Conservation (phyloP, 1,140 invertebrate species). For the Penaeus indicus region DNA sequence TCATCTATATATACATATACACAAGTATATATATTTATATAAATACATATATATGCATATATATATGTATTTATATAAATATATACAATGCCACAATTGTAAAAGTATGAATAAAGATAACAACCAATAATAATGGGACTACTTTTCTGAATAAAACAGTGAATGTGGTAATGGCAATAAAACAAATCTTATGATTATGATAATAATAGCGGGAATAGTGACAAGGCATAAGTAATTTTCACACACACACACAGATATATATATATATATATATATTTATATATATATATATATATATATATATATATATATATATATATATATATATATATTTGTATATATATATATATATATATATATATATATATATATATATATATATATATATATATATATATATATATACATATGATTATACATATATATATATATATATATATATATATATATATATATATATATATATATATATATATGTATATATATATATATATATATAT, state of each 20-base stretch:
- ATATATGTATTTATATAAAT: neutral
- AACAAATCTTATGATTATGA: no score
- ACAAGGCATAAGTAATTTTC: no score
- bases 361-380: no score
- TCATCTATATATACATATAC: neutral
- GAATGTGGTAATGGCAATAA: no score
- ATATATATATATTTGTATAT: constrained; percentile 29
- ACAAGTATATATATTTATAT: constrained; percentile 13
- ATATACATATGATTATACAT: constrained; percentile 5
- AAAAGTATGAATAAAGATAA: no score
- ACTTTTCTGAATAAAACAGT: no score
- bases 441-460: constrained; percentile 13
- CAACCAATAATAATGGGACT: no score
- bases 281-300: constrained; percentile 31
- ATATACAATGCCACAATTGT: neutral
- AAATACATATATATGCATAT: neutral
- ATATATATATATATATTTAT: neutral
- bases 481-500: constrained; percentile 19
- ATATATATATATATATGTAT: constrained; percentile 2
- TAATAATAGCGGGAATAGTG: no score
- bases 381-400: constrained; percentile 6
- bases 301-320: constrained; percentile 34
- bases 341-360: constrained; percentile 29
- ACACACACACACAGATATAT: no score
- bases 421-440: constrained; percentile 26